A percentile compares a stretch with the other conserved stretches of the same genome.
Conservation (phyloP, 1,140 invertebrate genomes). For the Cotesia vestalis region DNA sequence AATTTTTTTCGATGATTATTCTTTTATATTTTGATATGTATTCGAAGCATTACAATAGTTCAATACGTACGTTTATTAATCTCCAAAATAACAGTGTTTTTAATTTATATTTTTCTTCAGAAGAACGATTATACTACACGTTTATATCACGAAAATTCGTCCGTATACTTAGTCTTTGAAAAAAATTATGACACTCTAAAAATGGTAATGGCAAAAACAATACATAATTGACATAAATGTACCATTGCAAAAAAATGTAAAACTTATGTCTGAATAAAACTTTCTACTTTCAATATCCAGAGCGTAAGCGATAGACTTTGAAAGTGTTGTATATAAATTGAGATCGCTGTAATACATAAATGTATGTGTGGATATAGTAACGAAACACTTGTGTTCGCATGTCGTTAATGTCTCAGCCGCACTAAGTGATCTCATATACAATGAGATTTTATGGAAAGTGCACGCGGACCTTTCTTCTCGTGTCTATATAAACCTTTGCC, state of each 20-base stretch:
- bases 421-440: constrained; percentile 66
- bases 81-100: too few species aligned
- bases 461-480: constrained; percentile 55
- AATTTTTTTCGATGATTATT: too few species aligned
- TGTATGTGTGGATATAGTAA: constrained; percentile 10
- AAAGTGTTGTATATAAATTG: constrained; percentile 8
- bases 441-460: constrained; percentile 68
- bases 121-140: too few species aligned
- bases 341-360: neutral
- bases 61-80: too few species aligned
- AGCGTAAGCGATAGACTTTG: constrained; percentile 1
- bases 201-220: too few species aligned
- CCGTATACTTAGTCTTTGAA: too few species aligned
- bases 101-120: too few species aligned
- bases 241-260: neutral
- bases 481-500: constrained; percentile 8
- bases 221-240: neutral
- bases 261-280: constrained; percentile 10
- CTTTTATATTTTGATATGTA: too few species aligned
- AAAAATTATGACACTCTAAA: too few species aligned
- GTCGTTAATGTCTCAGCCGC: constrained; percentile 55
- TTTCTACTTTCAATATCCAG: constrained; percentile 7
- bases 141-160: too few species aligned
- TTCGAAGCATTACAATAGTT: too few species aligned
- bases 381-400: constrained; percentile 32